Percentiles rank a stretch among this genome's conserved stretches.
Conservation (phyloP, 2,888 invertebrate species). For the Nectonema munidae region DNA sequence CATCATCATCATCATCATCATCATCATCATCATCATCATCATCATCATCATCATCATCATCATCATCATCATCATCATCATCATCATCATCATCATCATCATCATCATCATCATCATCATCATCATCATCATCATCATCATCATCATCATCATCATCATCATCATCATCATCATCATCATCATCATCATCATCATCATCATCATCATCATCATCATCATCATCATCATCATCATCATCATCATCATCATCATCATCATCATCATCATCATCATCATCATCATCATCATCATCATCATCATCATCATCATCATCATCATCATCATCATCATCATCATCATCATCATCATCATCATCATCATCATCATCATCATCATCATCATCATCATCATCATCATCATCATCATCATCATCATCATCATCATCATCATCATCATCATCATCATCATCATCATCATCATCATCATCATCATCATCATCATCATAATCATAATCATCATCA, state of each 20-base stretch:
- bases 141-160: slow-evolving; percentile 12
- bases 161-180: slow-evolving; percentile 12
- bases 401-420: slow-evolving; percentile 12
- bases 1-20: slow-evolving; percentile 12
- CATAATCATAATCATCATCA: too few species aligned
- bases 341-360: slow-evolving; percentile 12
- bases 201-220: slow-evolving; percentile 12
- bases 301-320: slow-evolving; percentile 12
- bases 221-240: slow-evolving; percentile 12
- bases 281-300: slow-evolving; percentile 12
- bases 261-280: slow-evolving; percentile 12
- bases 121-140: slow-evolving; percentile 12
- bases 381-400: slow-evolving; percentile 12
- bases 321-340: slow-evolving; percentile 12
- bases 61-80: slow-evolving; percentile 12
- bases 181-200: slow-evolving; percentile 12
- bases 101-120: slow-evolving; percentile 12
- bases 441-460: slow-evolving; percentile 12
- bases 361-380: slow-evolving; percentile 12
- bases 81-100: slow-evolving; percentile 12
- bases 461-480: slow-evolving; percentile 12
- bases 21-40: slow-evolving; percentile 12
- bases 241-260: slow-evolving; percentile 12
- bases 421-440: slow-evolving; percentile 12
- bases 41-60: slow-evolving; percentile 12